Conservation (phyloP, 2,797 vertebrate genomes). For the Caiman crocodilus region DNA sequence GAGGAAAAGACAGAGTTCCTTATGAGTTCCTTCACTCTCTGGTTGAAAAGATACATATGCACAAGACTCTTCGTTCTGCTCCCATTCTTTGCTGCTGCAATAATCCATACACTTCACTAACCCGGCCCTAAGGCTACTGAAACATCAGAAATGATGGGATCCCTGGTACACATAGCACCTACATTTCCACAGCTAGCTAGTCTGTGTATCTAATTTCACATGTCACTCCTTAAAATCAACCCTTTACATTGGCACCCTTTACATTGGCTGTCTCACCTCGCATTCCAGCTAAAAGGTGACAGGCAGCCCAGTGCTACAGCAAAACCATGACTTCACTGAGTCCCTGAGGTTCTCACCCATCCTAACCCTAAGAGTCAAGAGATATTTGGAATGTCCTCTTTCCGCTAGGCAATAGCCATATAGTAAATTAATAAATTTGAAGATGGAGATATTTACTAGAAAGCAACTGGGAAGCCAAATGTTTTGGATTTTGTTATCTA, state of each 20-base stretch:
- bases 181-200: no score
- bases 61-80: neutral
- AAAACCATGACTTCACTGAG: no score
- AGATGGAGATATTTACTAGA: no score
- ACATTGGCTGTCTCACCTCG: neutral
- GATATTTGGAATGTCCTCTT: no score
- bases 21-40: constrained; percentile 25
- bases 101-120: neutral
- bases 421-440: no score
- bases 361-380: no score
- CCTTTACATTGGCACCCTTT: neutral
- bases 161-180: no score
- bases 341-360: no score
- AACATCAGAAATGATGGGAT: neutral
- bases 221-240: no score
- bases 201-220: no score
- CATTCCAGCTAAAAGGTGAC: neutral
- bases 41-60: neutral
- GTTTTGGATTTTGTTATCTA: neutral
- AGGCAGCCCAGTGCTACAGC: neutral
- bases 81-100: fast-evolving
- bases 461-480: neutral
- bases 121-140: fast-evolving
- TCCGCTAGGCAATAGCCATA: no score
- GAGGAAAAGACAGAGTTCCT: constrained; percentile 67